Percentiles rank a stretch among this genome's conserved stretches.
phyloP scores from a whole-genome alignment of 1,140 invertebrate species.

The Aleiodes sp. region DNA sequence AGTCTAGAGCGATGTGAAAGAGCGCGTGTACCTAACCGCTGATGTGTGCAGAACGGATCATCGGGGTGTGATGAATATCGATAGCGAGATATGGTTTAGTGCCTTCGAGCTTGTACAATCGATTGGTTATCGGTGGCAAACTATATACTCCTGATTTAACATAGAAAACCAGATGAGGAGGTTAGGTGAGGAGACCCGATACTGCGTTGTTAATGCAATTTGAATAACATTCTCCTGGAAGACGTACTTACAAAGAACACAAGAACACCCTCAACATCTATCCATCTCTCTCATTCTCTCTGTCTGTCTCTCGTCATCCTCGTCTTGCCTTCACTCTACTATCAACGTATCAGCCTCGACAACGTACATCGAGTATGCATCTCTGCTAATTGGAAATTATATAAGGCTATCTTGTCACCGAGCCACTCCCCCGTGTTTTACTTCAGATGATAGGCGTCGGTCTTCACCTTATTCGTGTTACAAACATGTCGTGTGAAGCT shows the following conservation, averaged over 20 bases:
- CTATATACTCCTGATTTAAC: not conserved
- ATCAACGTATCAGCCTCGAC: constrained; percentile 10
- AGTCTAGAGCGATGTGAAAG: no score
- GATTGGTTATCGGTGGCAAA: not conserved
- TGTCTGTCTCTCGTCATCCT: no score
- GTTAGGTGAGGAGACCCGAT: not conserved
- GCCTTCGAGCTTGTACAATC: not conserved
- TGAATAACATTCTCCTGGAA: constrained; percentile 31
- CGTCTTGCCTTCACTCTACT: constrained; percentile 8
- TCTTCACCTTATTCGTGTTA: no score
- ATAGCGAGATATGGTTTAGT: not conserved
- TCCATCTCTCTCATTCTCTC: not conserved
- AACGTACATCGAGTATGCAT: constrained; percentile 3
- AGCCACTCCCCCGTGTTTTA: no score
- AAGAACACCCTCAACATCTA: not conserved
- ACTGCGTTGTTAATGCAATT: constrained; percentile 33
- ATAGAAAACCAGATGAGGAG: not conserved
- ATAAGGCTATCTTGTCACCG: constrained; percentile 9
- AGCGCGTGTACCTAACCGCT: not conserved
- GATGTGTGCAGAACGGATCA: not conserved
- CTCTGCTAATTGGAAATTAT: constrained; percentile 25
- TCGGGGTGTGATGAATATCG: constrained; percentile 5
- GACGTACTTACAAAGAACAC: constrained; percentile 1
- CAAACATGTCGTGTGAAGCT: no score
- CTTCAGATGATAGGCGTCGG: no score